Evolutionary conservation across 2,888 invertebrate species (phyloP), one percentile per base, ranked within the genome.

Genomic region (Myopa tessellatipennis): DNA sequence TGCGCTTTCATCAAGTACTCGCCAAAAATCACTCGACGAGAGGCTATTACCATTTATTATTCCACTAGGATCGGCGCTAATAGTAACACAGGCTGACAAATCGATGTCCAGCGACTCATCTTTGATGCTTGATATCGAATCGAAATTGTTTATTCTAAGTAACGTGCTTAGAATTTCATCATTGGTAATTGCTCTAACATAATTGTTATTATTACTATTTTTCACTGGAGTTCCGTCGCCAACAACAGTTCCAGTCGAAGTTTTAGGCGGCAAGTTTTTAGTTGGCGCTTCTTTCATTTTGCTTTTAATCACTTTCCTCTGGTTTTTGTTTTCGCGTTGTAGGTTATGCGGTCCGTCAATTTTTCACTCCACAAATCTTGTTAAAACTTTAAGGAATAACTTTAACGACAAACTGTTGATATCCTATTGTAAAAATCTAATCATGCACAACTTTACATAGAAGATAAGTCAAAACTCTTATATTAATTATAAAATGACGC

Each of bases 101-200:
- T 89, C 87, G 77, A 89, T 89, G 81, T 89, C 89, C 79, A 89
- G 81, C 67, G 89, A 89, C 78, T 89, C 89, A 76, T 89, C 89
- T 80, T 89, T 89, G 34, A 89, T 88, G 80, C 87, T 88, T 68
- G 88, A 88, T 81, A 88, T 88, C 10, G 89, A 89, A 81, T 89
- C 89, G 65, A 88, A 88, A 73, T 88, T 88, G 72, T 89, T 88
- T 78, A 87, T 86, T 71, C 88, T 87, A 76, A 89, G 79, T 74
- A 89, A 82, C 5, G 89, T 84, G 75, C 86, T 86, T 8, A 89
- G 83, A 73, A 89, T 88, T 79, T 89, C 89, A 79, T 89, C 89
- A 79, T 83, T 87, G 34, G 84, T 83, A 61, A 85, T 82, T 82
- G 79, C 52, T 12, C 74, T 55, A 69, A 60, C 60, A 71, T 72